Conservation (phyloP, 30 jellyfish, hydroid and myxozoan species). For the Calvadosia cruxmelitensis region DNA sequence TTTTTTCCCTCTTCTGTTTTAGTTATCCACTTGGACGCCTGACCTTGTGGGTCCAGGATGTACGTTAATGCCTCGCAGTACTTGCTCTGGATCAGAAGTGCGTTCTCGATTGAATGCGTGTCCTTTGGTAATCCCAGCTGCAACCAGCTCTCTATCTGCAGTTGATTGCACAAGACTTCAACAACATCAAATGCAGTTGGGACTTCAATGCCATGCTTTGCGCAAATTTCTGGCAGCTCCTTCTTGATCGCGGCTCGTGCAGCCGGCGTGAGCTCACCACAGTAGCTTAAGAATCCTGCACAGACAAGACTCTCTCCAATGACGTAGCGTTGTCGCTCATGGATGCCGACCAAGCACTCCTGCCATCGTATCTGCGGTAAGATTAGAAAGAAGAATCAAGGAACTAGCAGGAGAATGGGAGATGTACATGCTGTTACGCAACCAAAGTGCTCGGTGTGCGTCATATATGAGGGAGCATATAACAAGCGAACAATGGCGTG, state of each 20-base stretch:
- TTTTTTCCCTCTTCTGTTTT: slow-evolving; percentile 38
- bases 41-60: slow-evolving; percentile 78
- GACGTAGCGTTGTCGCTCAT: neutral
- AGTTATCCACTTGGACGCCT: slow-evolving; percentile 65
- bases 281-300: neutral
- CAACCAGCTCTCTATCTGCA: slow-evolving; percentile 57
- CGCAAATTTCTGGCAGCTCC: neutral
- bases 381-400: neutral
- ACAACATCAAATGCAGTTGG: neutral
- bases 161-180: slow-evolving; percentile 19
- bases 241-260: neutral
- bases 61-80: slow-evolving; percentile 62
- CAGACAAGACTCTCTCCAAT: neutral
- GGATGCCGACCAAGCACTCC: neutral
- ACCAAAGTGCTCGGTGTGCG: neutral
- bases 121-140: slow-evolving; percentile 73
- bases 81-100: slow-evolving; percentile 39
- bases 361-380: neutral
- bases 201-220: neutral
- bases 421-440: neutral
- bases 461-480: neutral
- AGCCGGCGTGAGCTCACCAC: neutral
- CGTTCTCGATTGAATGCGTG: slow-evolving; percentile 62
- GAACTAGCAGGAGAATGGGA: neutral
- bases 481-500: neutral